Conservation (phyloP, 1,140 invertebrate genomes). For the Tachypleus tridentatus region DNA sequence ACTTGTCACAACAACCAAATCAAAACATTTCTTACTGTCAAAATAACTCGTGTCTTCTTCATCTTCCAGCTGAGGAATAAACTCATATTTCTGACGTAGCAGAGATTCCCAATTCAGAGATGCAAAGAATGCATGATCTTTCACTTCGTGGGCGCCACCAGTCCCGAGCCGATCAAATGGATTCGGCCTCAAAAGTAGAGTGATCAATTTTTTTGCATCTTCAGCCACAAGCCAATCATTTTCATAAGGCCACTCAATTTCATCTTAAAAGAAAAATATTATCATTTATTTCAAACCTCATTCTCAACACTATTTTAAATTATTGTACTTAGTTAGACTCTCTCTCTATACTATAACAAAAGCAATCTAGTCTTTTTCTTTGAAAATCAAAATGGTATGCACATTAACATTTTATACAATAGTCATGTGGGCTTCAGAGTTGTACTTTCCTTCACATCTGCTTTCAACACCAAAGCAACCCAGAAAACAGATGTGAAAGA, state of each 20-base stretch:
- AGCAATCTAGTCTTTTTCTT: too few species aligned
- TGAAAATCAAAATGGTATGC: too few species aligned
- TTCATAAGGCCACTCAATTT: constrained; percentile 90
- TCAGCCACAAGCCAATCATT: constrained; percentile 79
- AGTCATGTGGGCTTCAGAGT: too few species aligned
- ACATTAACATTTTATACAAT: too few species aligned
- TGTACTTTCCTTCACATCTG: too few species aligned
- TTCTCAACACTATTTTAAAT: too few species aligned
- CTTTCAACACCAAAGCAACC: too few species aligned
- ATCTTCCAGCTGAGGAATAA: constrained; percentile 90
- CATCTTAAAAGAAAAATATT: constrained; percentile 44
- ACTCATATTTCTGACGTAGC: constrained; percentile 93
- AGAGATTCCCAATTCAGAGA: constrained; percentile 93
- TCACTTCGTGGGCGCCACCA: constrained; percentile 86
- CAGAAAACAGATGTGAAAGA: too few species aligned
- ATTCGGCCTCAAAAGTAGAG: constrained; percentile 77
- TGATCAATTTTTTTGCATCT: constrained; percentile 89
- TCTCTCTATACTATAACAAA: too few species aligned
- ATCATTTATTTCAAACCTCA: too few species aligned
- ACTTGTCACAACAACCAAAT: too few species aligned
- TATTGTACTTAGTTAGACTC: too few species aligned
- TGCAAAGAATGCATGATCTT: constrained; percentile 88
- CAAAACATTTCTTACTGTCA: constrained; percentile 54
- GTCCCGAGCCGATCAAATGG: constrained; percentile 86
- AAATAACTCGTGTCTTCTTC: constrained; percentile 99